Evolutionary conservation across 1,140 invertebrate species (phyloP).

Genomic region (Geopemphigus sp.): DNA sequence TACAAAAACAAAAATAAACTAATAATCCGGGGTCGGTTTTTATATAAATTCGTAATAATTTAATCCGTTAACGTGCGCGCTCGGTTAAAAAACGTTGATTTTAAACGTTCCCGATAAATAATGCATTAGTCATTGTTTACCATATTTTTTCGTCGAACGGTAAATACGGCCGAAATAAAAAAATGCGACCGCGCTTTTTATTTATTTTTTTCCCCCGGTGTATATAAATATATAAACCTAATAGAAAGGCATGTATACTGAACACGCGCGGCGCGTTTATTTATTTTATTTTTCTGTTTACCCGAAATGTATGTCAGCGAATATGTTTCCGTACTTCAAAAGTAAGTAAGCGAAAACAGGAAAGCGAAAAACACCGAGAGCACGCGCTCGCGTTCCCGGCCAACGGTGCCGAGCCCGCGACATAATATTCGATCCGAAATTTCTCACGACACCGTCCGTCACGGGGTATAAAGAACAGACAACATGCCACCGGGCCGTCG

Average conservation of each 20-base stretch:
- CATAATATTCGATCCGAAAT: neutral
- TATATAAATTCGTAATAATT: too few species aligned
- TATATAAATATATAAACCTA: too few species aligned
- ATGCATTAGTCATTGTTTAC: constrained; percentile 1
- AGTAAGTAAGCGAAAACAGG: neutral
- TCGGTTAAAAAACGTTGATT: neutral
- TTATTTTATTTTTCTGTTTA: neutral
- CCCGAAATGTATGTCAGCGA: neutral
- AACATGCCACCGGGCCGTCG: neutral
- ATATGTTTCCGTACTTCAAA: neutral
- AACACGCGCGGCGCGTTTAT: neutral
- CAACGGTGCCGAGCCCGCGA: neutral
- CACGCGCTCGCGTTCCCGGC: neutral
- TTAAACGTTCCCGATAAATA: neutral
- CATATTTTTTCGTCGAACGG: neutral
- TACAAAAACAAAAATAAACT: too few species aligned
- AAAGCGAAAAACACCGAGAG: neutral
- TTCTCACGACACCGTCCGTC: neutral
- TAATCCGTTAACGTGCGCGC: neutral
- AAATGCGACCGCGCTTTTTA: neutral
- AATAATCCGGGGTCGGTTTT: too few species aligned
- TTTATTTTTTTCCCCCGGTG: neutral
- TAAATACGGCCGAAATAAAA: neutral
- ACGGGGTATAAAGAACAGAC: neutral
- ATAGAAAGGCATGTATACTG: neutral